A percentile compares a stretch with the other conserved stretches of the same genome.
Evolutionary conservation across 2,113 vertebrate genomes (phyloP).

Genomic region (Neolamprologus longior): DNA sequence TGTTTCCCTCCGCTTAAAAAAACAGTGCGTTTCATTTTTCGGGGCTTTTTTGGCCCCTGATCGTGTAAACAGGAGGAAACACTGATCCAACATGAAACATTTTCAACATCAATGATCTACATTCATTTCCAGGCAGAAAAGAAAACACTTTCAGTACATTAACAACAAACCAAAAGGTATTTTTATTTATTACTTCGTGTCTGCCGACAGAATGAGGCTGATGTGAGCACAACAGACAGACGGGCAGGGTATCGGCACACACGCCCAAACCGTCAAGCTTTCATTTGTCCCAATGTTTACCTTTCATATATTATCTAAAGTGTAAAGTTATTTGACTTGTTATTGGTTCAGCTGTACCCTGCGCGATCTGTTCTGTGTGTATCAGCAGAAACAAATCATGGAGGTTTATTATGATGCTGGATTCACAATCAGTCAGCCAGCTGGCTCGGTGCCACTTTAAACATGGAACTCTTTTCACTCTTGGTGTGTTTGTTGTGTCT

Average conservation of each 20-base stretch:
- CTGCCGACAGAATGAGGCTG: conserved; percentile 23
- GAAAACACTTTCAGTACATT: conserved; percentile 3
- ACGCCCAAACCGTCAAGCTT: neutral
- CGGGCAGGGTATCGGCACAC: neutral
- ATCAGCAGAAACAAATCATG: neutral
- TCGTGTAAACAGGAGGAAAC: neutral
- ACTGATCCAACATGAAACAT: neutral
- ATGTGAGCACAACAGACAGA: conserved; percentile 22
- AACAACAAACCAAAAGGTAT: conserved; percentile 40
- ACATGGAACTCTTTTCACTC: neutral
- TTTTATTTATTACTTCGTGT: conserved; percentile 45
- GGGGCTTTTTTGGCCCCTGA: neutral
- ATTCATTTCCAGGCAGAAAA: neutral
- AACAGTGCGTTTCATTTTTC: neutral
- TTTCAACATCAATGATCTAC: neutral
- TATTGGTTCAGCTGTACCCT: neutral
- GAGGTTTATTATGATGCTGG: neutral
- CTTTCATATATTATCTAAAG: neutral
- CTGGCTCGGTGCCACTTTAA: neutral
- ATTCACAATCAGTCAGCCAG: neutral
- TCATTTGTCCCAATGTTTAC: neutral
- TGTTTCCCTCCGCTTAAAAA: neutral
- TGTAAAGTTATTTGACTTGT: neutral
- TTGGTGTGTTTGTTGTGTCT: conserved; percentile 18
- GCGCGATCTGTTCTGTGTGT: neutral